Evolutionary conservation across 2,113 vertebrate genomes (phyloP), one percentile per base, ranked within the genome.

Genomic region (Malurus elegans): DNA sequence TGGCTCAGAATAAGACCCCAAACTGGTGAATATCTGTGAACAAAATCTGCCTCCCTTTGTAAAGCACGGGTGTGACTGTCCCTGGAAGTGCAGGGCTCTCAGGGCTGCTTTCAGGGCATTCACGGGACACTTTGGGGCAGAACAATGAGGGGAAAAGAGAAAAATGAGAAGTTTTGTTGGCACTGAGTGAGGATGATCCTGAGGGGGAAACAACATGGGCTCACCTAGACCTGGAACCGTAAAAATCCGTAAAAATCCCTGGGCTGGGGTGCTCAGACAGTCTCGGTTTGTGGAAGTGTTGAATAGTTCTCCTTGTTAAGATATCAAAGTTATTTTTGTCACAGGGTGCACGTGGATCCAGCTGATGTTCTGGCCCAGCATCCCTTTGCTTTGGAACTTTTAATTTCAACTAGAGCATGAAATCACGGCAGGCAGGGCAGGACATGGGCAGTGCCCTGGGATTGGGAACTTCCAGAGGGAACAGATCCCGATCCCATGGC

Each of bases 201-300:
- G 0, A 1, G 50, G 34, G 6, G 31, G n/a, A 28, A 47, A 24
- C 36, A 18, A 6, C 20, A 0, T 19, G 31, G 26, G 25, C 65
- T 24, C 14, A 7, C 20, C 6, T 4, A 6, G 50, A 42, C 8
- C 42, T 18, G 62, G 72, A 53, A 20, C 38, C 24, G 28, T 18
- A 3, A 20, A 18, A 87, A 50, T 26, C 38, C 24, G 28, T 18
- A 3, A 20, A 18, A 87, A 50, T 26, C 26, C 47, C 38, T 40
- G 38, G 12, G 69, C 44, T 64, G 14, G 14, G 44, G 67, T 53
- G 45, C n/a, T 7, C 15, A 34, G 17, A 13, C 58, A 7, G 53
- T 10, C 7, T n/a, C n/a, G 14, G 47, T 4, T 48, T 86, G 29
- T 48, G 6, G 1, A 54, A 19, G n/a, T 5, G 5, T 53, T 61